Conservation (phyloP, 2,113 vertebrate genomes). For the Entelurus aequoreus region DNA sequence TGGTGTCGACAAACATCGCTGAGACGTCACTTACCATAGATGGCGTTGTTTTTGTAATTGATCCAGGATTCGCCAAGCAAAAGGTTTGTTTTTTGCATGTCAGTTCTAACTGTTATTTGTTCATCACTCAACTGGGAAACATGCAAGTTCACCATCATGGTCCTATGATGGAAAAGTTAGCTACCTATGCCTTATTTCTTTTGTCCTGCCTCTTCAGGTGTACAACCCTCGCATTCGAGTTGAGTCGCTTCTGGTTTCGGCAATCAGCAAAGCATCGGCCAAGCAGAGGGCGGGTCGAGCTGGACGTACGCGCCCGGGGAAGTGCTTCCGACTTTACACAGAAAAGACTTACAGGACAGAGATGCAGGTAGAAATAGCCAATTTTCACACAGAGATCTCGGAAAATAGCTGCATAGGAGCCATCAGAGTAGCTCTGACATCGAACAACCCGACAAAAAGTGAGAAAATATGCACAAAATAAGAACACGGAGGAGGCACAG, state of each 20-base stretch:
- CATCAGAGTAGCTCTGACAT: too few species aligned
- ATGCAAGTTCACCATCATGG: background rate
- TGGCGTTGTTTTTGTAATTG: conserved; percentile 97
- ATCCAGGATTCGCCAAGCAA: conserved; percentile 98
- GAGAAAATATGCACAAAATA: too few species aligned
- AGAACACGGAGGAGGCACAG: too few species aligned
- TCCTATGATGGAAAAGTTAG: too few species aligned
- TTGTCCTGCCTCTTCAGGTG: conserved; percentile 67
- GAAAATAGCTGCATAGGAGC: too few species aligned
- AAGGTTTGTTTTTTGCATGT: conserved; percentile 72
- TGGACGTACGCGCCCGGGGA: conserved; percentile 92
- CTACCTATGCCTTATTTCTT: too few species aligned
- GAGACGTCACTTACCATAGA: conserved; percentile 98
- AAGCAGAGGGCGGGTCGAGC: conserved; percentile 97
- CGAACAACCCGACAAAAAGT: too few species aligned
- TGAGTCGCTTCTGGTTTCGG: conserved; percentile 93
- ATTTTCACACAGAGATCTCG: too few species aligned
- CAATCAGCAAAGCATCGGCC: conserved; percentile 97
- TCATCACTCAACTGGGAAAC: background rate
- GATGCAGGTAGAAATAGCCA: conserved; percentile 82
- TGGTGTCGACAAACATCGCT: conserved; percentile 98
- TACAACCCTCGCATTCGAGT: conserved; percentile 97
- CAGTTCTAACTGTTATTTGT: too few species aligned
- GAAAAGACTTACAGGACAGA: conserved; percentile 99
- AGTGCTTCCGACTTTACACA: conserved; percentile 95